A percentile compares a stretch with the other conserved stretches of the same genome.
phyloP scores from a whole-genome alignment of 1,140 invertebrate species.

The Triops longicaudatus region DNA sequence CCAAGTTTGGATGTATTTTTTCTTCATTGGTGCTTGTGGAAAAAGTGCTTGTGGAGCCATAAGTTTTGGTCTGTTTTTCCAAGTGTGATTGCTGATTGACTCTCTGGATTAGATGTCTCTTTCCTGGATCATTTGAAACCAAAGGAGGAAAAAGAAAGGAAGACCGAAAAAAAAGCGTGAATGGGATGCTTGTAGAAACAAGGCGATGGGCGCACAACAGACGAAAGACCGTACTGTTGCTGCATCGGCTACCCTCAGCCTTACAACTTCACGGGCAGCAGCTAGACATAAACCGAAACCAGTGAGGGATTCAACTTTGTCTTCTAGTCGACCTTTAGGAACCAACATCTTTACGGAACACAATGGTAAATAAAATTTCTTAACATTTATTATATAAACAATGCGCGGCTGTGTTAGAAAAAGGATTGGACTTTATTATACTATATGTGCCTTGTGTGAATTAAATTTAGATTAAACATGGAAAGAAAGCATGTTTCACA shows the following conservation, averaged over 20 bases:
- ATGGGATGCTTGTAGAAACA: conserved; percentile 15
- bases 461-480: too few relatives aligned
- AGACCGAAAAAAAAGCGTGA: not conserved
- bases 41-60: too few relatives aligned
- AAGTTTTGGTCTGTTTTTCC: too few relatives aligned
- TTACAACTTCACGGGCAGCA: conserved; percentile 4
- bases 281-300: conserved; percentile 39
- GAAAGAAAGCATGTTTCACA: too few relatives aligned
- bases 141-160: not conserved
- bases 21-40: too few relatives aligned
- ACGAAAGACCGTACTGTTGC: conserved; percentile 58
- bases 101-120: too few relatives aligned
- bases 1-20: too few relatives aligned
- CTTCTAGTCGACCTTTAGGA: conserved; percentile 60
- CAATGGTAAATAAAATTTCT: conserved; percentile 55
- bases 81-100: too few relatives aligned
- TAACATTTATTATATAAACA: too few relatives aligned
- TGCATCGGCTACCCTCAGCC: conserved; percentile 9
- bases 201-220: conserved; percentile 73
- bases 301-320: conserved; percentile 54
- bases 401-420: too few relatives aligned
- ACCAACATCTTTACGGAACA: conserved; percentile 85
- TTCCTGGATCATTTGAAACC: not conserved
- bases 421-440: too few relatives aligned
- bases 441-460: too few relatives aligned